These are phyloP conservation scores for Laterallus jamaicensis DNA, from an alignment of 2,113 vertebrate genomes.

Conservation along the genomic window DNA sequence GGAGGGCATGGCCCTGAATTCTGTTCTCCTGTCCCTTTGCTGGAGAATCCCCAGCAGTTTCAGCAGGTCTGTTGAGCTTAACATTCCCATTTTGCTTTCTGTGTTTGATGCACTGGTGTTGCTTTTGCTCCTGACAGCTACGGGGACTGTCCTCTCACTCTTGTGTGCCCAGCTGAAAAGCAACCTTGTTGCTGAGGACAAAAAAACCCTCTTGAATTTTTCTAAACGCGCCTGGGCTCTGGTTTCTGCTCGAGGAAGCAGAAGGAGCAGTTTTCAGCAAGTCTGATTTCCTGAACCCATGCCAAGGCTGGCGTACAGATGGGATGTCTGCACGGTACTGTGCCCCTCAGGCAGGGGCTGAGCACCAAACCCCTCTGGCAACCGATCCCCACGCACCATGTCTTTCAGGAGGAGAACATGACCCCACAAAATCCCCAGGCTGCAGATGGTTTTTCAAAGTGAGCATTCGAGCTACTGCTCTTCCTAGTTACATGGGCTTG, in stretches of 20 bases:
- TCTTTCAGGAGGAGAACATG: neutral
- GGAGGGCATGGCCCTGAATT: neutral
- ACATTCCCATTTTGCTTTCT: neutral
- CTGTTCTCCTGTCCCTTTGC: neutral
- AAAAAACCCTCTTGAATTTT: neutral
- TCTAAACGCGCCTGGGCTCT: neutral
- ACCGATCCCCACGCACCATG: accelerated
- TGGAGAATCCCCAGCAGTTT: neutral
- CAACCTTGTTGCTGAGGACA: neutral
- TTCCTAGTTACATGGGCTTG: neutral
- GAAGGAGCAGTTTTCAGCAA: neutral
- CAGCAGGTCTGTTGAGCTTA: neutral
- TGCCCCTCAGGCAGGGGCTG: neutral
- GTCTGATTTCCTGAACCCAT: neutral
- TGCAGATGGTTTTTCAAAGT: neutral
- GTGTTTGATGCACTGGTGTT: neutral
- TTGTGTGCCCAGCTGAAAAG: neutral
- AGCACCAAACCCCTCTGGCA: neutral
- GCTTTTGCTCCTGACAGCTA: neutral
- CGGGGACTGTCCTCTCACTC: neutral
- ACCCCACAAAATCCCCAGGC: neutral
- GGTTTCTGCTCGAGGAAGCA: neutral
- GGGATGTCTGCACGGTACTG: neutral
- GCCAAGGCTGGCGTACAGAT: neutral
- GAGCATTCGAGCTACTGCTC: neutral